Conservation (phyloP, 2,797 vertebrate genomes). For the Thalassophryne amazonica region DNA sequence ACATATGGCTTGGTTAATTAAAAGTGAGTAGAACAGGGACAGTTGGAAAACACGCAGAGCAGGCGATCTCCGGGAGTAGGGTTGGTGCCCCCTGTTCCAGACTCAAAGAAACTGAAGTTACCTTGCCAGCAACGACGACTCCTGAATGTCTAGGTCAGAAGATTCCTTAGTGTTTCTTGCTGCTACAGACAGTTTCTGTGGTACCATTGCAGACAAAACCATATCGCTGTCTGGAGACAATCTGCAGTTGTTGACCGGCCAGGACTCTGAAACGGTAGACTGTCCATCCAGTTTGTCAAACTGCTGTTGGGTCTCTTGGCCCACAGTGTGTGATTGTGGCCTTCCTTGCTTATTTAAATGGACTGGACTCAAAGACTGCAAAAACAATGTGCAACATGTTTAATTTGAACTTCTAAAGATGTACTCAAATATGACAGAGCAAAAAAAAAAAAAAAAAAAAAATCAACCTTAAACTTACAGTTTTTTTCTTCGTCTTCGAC, state of each 20-base stretch:
- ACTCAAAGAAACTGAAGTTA: conserved; percentile 29
- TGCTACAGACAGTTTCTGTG: not conserved
- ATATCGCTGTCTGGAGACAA: conserved; percentile 28
- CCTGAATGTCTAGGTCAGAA: conserved; percentile 15
- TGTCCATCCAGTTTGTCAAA: conserved; percentile 29
- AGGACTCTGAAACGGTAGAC: conserved; percentile 73
- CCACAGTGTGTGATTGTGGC: conserved; percentile 15
- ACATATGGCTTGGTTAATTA: too few species aligned
- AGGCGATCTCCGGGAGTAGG: too few species aligned
- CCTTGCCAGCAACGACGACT: conserved; percentile 72
- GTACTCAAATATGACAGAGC: too few species aligned
- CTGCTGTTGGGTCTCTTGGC: conserved; percentile 18
- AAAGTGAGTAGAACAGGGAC: too few species aligned
- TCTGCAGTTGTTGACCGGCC: conserved; percentile 76
- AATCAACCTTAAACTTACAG: conserved; percentile 52
- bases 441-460: too few species aligned
- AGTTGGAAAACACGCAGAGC: too few species aligned
- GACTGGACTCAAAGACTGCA: conserved; percentile 71
- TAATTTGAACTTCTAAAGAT: too few species aligned
- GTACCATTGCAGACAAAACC: conserved; percentile 22
- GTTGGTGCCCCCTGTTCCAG: too few species aligned
- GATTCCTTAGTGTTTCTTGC: conserved; percentile 6
- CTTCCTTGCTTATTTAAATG: conserved; percentile 27
- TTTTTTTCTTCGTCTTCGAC: conserved; percentile 62
- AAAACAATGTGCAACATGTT: not conserved